Evolutionary conservation across 2,113 vertebrate genomes (phyloP), one percentile per base, ranked within the genome.

Genomic region (Bagarius yarrelli): DNA sequence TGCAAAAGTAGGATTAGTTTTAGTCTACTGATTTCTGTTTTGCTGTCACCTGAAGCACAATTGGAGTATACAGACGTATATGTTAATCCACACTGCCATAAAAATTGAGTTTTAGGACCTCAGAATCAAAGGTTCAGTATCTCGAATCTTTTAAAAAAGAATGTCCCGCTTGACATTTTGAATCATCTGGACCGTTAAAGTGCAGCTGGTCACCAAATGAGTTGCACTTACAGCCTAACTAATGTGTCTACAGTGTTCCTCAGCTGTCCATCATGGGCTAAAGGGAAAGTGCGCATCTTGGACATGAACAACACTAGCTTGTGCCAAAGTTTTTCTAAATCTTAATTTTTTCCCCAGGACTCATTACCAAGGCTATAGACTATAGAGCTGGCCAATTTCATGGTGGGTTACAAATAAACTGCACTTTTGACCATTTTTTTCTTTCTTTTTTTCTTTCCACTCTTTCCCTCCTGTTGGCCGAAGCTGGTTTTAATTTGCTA

Each of bases 351-450:
- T 81, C 76, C 83, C 81, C 81, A 55, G 72, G 83, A 86, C 87
- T 87, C 86, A 88, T 88, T 87, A 87, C 82, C 77, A 70, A 55
- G 21, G 70, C 82, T 56, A 27, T 76, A 91, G 88, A 87, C 89
- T 81, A 83, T 87, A 88, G 90, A 91, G 87, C 89, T 64, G 64
- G 84, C 83, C 91, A 91, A 92, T 92, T 93, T 93, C 91, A 94
- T 72, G 90, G 92, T 90, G 90, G 90, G 91, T 92, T 93, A 89
- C 87, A 90, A 90, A 91, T 89, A 91, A 92, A 89, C 86, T 89
- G 83, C 80, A 84, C 87, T 82, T 85, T 81, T 88, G 89, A 88
- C 90, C 88, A 88, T 87, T 47, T 6, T 40, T 40, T 83, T 85
- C 89, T 89, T 67, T 75, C 86, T 25, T 50, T 47, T 87, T 85